Evolutionary conservation across 2,888 invertebrate species (phyloP).

Genomic region (Mythimna impura): DNA sequence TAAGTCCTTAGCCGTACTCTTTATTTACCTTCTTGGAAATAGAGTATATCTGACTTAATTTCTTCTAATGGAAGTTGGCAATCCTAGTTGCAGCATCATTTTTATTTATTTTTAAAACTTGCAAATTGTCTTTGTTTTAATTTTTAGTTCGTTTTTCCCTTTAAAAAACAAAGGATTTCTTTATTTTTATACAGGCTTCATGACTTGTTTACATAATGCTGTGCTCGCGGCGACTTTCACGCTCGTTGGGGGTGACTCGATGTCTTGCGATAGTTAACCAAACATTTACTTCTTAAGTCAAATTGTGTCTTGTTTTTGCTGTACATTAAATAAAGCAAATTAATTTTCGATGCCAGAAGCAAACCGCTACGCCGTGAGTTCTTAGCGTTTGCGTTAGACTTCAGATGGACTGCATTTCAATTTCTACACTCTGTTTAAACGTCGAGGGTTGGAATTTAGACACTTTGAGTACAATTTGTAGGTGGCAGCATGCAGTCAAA

Average conservation of each 20-base stretch:
- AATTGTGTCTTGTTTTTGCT: background rate
- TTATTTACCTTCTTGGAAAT: too few species aligned
- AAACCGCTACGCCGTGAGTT: background rate
- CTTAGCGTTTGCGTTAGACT: background rate
- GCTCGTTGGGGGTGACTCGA: background rate
- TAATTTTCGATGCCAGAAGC: background rate
- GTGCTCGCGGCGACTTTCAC: background rate
- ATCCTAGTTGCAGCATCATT: too few species aligned
- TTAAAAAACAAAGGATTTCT: background rate
- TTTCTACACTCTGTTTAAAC: background rate
- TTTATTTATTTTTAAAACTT: background rate
- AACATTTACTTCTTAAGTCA: background rate
- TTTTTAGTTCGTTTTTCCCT: background rate
- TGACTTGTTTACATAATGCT: background rate
- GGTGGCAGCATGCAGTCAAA: background rate
- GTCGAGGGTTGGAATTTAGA: background rate
- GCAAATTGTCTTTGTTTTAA: background rate
- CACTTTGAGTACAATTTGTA: background rate
- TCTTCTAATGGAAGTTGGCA: too few species aligned
- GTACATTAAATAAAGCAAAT: background rate
- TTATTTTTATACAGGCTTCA: background rate
- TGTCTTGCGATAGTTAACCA: background rate
- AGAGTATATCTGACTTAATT: too few species aligned
- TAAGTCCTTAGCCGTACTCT: too few species aligned
- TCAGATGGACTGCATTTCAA: constrained; percentile 6